These are phyloP conservation scores for Apoderus coryli DNA, from an alignment of 2,888 invertebrate genomes.

Conservation along the genomic window DNA sequence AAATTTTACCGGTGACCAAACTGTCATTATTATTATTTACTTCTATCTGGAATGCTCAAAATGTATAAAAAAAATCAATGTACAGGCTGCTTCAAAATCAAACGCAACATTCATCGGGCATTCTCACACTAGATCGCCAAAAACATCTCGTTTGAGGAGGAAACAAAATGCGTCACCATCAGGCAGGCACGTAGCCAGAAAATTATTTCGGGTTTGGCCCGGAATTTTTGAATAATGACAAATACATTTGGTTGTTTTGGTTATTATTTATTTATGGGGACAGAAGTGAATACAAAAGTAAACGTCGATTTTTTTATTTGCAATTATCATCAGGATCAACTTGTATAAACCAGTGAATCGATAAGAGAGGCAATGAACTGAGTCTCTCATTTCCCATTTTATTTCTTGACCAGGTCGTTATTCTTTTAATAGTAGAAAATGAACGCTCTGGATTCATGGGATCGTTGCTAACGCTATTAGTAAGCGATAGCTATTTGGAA, in stretches of 20 bases:
- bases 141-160: too few species aligned
- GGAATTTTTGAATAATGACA: conserved; percentile 1
- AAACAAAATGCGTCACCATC: too few species aligned
- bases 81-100: too few species aligned
- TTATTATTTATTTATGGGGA: background rate
- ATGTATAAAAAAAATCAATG: too few species aligned
- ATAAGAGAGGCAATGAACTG: conserved; percentile 6
- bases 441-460: conserved; percentile 4
- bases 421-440: conserved; percentile 5
- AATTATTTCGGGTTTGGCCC: conserved; percentile 1
- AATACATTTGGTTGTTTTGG: background rate
- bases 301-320: conserved; percentile 3
- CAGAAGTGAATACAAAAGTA: conserved; percentile 2
- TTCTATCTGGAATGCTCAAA: too few species aligned
- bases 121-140: too few species aligned
- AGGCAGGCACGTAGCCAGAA: conserved; percentile 3
- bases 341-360: conserved; percentile 8
- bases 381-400: conserved; percentile 8
- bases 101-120: too few species aligned
- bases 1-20: too few species aligned
- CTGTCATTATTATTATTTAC: too few species aligned
- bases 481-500: conserved; percentile 6
- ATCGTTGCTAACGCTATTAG: conserved; percentile 7
- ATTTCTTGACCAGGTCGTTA: conserved; percentile 3
- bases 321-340: conserved; percentile 5